Evolutionary conservation across 2,888 invertebrate genomes (phyloP).

Genomic region (Plebejus melissa): DNA sequence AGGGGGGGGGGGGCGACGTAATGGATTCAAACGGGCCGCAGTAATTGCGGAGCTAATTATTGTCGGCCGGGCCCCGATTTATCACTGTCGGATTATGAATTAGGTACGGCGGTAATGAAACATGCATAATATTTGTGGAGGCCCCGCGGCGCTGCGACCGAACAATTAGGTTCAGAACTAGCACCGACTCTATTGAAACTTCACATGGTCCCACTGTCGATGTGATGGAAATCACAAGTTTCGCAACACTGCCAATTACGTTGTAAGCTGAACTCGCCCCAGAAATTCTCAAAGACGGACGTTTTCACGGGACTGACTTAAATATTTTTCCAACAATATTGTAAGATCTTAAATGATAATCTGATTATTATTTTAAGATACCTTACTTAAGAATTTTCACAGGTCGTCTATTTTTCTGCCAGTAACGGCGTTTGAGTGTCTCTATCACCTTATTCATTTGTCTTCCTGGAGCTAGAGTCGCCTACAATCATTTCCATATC

Average conservation of each 20-base stretch:
- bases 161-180: slow-evolving; percentile 62
- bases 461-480: neutral
- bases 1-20: slow-evolving; percentile 59
- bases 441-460: neutral
- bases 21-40: slow-evolving; percentile 75
- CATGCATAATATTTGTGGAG: slow-evolving; percentile 71
- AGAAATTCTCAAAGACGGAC: too few species aligned
- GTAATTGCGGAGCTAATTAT: slow-evolving; percentile 77
- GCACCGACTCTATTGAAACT: slow-evolving; percentile 49
- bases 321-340: too few species aligned
- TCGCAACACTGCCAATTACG: slow-evolving; percentile 29
- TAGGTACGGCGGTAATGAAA: slow-evolving; percentile 73
- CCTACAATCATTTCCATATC: neutral
- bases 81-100: slow-evolving; percentile 78
- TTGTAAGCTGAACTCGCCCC: slow-evolving; percentile 26
- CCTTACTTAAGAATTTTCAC: too few species aligned
- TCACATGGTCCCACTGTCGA: slow-evolving; percentile 5
- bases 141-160: slow-evolving; percentile 44
- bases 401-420: neutral
- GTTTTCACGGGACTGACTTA: too few species aligned
- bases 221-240: slow-evolving; percentile 41
- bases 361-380: too few species aligned
- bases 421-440: neutral
- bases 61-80: slow-evolving; percentile 69
- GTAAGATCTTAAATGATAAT: too few species aligned